Evolutionary conservation across 2,113 vertebrate species (phyloP).

Genomic region (Pelodiscus sinensis): DNA sequence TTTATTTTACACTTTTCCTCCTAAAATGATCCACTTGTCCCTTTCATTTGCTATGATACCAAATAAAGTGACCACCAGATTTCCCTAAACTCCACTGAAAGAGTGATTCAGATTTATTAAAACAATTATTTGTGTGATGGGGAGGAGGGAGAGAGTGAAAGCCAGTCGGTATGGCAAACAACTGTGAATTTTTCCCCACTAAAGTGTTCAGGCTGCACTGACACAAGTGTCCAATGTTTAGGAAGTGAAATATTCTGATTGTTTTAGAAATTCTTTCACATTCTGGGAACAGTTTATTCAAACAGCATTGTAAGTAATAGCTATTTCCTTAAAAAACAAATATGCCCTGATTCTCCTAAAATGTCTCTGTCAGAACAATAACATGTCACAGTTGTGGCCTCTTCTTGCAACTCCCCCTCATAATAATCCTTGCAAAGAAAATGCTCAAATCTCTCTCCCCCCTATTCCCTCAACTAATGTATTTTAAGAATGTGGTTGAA

Average conservation of each 20-base stretch:
- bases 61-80: conserved; percentile 1
- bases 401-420: neutral
- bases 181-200: neutral
- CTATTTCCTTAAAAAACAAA: neutral
- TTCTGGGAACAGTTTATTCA: neutral
- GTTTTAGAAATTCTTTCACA: neutral
- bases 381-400: neutral
- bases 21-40: conserved; percentile 49
- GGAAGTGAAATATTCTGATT: neutral
- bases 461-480: neutral
- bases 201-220: neutral
- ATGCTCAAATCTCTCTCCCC: neutral
- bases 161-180: neutral
- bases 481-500: neutral
- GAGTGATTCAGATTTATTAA: conserved; percentile 36
- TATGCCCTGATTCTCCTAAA: neutral
- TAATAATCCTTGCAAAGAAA: neutral
- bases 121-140: neutral
- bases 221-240: neutral
- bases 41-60: conserved; percentile 9
- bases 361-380: neutral
- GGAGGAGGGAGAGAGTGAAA: neutral
- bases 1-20: conserved; percentile 27
- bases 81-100: conserved; percentile 40
- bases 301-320: neutral